Percentiles rank a stretch among this genome's conserved stretches.
Evolutionary conservation across 2,888 invertebrate species (phyloP).

Genomic region (Volucella inanis): DNA sequence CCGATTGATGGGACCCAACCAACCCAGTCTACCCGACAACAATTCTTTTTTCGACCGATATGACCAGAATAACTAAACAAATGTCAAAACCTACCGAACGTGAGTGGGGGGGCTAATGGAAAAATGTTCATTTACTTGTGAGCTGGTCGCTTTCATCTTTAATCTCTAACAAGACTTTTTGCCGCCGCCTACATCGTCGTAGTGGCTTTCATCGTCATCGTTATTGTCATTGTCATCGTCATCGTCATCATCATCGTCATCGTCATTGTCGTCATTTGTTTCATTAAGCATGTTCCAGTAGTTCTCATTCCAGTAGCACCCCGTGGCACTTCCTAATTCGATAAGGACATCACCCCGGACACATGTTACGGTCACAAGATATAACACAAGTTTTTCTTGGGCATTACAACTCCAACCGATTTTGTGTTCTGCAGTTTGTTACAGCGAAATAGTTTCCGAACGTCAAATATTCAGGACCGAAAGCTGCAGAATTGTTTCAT

Average conservation of each 20-base stretch:
- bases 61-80: constrained; percentile 49
- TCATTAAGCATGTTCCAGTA: constrained; percentile 34
- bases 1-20: no score
- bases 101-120: constrained; percentile 4
- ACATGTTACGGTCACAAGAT: constrained; percentile 55
- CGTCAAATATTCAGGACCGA: no score
- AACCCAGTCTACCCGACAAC: not conserved
- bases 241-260: not conserved
- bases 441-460: constrained; percentile 38
- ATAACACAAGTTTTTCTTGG: constrained; percentile 17
- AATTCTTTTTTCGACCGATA: constrained; percentile 4
- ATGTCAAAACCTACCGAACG: constrained; percentile 18
- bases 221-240: not conserved
- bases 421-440: constrained; percentile 39
- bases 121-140: constrained; percentile 63
- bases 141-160: constrained; percentile 49
- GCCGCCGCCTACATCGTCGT: not conserved
- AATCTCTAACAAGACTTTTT: constrained; percentile 47
- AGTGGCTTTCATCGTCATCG: not conserved
- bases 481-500: constrained; percentile 42
- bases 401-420: constrained; percentile 34
- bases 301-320: constrained; percentile 6
- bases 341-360: constrained; percentile 51
- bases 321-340: constrained; percentile 11
- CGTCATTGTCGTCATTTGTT: constrained; percentile 27